Percentiles rank a stretch among this genome's conserved stretches.
Conservation (phyloP, 2,113 vertebrate genomes). For the Microcebus griseorufus region DNA sequence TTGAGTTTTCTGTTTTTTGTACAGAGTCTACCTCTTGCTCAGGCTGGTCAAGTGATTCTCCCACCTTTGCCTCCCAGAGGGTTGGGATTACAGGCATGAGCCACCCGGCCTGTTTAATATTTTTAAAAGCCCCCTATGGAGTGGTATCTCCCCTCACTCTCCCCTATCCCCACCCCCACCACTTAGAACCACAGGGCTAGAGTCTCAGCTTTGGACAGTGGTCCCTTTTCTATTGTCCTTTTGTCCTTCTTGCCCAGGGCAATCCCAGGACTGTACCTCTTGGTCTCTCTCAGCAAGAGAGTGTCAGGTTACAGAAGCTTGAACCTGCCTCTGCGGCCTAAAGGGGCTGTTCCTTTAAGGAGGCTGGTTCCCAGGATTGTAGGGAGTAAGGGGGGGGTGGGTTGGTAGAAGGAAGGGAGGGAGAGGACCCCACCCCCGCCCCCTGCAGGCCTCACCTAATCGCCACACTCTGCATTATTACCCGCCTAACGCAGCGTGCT, state of each 20-base stretch:
- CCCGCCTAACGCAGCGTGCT: slow-evolving; percentile 86
- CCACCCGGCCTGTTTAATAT: neutral
- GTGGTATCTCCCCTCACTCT: too few relatives aligned
- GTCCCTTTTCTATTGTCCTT: neutral
- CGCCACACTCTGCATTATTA: slow-evolving; percentile 87
- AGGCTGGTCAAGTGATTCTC: too few relatives aligned
- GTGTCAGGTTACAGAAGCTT: neutral
- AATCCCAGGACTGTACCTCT: neutral
- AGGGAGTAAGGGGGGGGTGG: neutral
- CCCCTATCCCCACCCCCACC: too few relatives aligned
- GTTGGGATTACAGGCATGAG: too few relatives aligned
- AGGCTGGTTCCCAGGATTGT: neutral
- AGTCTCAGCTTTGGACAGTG: neutral
- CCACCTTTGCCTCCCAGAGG: too few relatives aligned
- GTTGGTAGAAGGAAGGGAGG: neutral
- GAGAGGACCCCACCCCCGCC: slow-evolving; percentile 67
- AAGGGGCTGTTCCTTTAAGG: slow-evolving; percentile 23
- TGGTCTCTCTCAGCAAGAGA: neutral
- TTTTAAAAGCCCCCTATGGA: neutral
- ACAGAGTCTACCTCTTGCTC: too few relatives aligned
- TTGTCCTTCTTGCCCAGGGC: neutral
- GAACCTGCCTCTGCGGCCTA: neutral
- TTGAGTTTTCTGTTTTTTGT: too few relatives aligned
- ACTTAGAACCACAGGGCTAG: neutral
- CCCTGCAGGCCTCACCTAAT: slow-evolving; percentile 86